Conservation (phyloP, 1,140 invertebrate genomes). For the Hyphantria cunea region DNA sequence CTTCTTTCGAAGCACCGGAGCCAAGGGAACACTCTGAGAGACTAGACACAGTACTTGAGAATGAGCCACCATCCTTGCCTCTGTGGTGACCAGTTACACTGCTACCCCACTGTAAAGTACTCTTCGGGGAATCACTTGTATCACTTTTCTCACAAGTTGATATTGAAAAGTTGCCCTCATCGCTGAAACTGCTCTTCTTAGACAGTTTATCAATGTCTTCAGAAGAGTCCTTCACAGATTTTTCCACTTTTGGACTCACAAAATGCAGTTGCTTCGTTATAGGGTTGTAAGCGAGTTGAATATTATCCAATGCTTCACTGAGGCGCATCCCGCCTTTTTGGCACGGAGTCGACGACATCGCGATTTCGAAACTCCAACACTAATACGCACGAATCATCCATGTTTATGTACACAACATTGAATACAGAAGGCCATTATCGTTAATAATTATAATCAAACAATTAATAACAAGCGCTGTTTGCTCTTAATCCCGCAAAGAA, state of each 20-base stretch:
- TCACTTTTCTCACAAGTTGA: conserved; percentile 79
- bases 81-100: conserved; percentile 77
- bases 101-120: conserved; percentile 75
- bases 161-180: conserved; percentile 78
- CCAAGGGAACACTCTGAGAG: conserved; percentile 76
- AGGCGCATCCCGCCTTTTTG: conserved; percentile 78
- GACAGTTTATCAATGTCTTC: conserved; percentile 71
- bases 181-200: conserved; percentile 79
- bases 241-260: conserved; percentile 72
- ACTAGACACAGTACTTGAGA: conserved; percentile 79
- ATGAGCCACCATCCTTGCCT: conserved; percentile 76
- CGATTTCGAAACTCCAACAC: conserved; percentile 44
- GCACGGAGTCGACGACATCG: conserved; percentile 67
- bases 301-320: conserved; percentile 78
- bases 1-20: conserved; percentile 69
- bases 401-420: conserved; percentile 41
- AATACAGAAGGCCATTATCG: conserved; percentile 30
- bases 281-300: conserved; percentile 80
- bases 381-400: conserved; percentile 45
- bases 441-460: conserved; percentile 4
- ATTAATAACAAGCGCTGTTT: conserved; percentile 19
- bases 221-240: conserved; percentile 49
- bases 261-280: conserved; percentile 81
- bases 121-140: conserved; percentile 77
- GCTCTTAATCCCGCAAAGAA: conserved; percentile 3